These are phyloP conservation scores for Drosophila chauvacae DNA, from an alignment of 1,140 invertebrate species.

Conservation along the genomic window DNA sequence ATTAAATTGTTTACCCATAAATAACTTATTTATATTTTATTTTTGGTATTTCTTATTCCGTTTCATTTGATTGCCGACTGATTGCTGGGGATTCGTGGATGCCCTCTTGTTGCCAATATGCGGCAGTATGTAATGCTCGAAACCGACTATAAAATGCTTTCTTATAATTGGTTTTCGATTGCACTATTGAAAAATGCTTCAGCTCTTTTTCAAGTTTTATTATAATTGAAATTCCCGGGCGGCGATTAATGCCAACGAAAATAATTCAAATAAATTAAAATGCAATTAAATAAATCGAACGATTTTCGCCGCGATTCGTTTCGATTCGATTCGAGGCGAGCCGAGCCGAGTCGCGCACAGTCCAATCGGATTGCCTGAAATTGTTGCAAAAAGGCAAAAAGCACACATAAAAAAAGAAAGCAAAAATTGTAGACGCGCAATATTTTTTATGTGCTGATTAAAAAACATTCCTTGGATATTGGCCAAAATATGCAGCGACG, in stretches of 20 bases:
- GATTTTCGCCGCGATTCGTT: slow-evolving; percentile 45
- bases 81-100: slow-evolving; percentile 14
- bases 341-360: slow-evolving; percentile 18
- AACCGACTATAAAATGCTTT: slow-evolving; percentile 81
- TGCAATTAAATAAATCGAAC: slow-evolving; percentile 84
- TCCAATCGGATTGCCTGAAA: slow-evolving; percentile 28
- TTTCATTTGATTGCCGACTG: slow-evolving; percentile 12
- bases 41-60: slow-evolving; percentile 15
- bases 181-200: slow-evolving; percentile 80
- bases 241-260: slow-evolving; percentile 78
- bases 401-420: not conserved
- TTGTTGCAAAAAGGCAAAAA: slow-evolving; percentile 14
- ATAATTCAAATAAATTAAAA: slow-evolving; percentile 84
- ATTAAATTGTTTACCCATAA: too few relatives aligned
- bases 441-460: slow-evolving; percentile 84
- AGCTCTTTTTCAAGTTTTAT: slow-evolving; percentile 75
- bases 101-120: slow-evolving; percentile 23
- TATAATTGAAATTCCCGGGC: slow-evolving; percentile 77
- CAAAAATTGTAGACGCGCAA: slow-evolving; percentile 79
- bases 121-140: slow-evolving; percentile 39
- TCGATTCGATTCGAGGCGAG: slow-evolving; percentile 30
- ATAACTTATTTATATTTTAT: not conserved
- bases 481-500: slow-evolving; percentile 80
- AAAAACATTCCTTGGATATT: slow-evolving; percentile 84
- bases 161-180: slow-evolving; percentile 81